Base-by-base conservation (phyloP, 1,140 invertebrate genomes). In the Samia ricini region DNA sequence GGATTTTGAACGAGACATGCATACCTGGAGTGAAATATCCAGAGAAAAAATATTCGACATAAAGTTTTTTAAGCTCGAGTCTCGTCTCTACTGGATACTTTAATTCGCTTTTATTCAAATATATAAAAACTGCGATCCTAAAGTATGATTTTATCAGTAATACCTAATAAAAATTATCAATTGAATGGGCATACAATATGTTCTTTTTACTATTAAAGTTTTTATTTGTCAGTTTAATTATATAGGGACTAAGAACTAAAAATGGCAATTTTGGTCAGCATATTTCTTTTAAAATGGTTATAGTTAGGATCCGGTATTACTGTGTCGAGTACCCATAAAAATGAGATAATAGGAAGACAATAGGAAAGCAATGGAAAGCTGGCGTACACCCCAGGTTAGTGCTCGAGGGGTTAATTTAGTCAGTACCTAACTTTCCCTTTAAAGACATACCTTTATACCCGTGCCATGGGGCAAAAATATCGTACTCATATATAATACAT, bases 261-360 rank as follows among this genome's bases (percentile, higher is more conserved):
- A 42, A 15, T 12, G 12, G 18, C 26, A 29, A 50, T 59, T 49
- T 21, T 15, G 68, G 66, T 69, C 66, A 66, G 63, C 52, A 54
- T 59, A 66, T 62, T 61, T 50, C 55, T 63, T 67, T 60, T 51
- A 60, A 59, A 52, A 48, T 63, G 26, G 63, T 67, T 61, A 63
- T 56, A 42, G 26, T 57, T 50, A 42, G 33, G 61, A 20, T 50
- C 60, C 57, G 36, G 51, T 50, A 55, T 56, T 42, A n/a, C n/a
- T n/a, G n/a, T n/a, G n/a, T n/a, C n/a, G n/a, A n/a, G n/a, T n/a
- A n/a, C n/a, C n/a, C n/a, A n/a, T n/a, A n/a, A n/a, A n/a, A n/a
- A n/a, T n/a, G n/a, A n/a, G n/a, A n/a, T n/a, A n/a, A n/a, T n/a
- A n/a, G n/a, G n/a, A n/a, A n/a, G n/a, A n/a, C n/a, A n/a, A n/a